These are phyloP conservation scores for Drosophila elegans DNA, from an alignment of 1,140 invertebrate genomes.

Conservation along the genomic window DNA sequence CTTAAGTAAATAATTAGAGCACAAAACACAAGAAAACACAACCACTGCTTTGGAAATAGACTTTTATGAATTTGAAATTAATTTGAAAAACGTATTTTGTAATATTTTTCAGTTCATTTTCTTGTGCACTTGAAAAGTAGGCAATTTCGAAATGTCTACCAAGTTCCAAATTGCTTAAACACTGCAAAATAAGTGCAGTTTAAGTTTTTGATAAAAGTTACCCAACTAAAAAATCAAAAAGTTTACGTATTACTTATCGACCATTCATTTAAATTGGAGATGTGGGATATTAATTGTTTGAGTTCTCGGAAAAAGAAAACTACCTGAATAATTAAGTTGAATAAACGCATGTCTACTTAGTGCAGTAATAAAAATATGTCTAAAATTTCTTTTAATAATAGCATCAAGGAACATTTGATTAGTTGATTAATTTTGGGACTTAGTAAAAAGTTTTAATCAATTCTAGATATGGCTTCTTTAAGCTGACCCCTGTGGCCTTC, in stretches of 20 bases:
- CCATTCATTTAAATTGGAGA: not conserved
- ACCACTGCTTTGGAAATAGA: not conserved
- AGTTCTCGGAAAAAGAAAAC: not conserved
- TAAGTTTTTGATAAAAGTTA: slow-evolving; percentile 50
- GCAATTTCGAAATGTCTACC: not conserved
- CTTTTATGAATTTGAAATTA: not conserved
- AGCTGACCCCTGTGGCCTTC: not conserved
- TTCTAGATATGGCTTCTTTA: no score
- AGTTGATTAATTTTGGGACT: not conserved
- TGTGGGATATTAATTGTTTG: not conserved
- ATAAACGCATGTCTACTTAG: no score
- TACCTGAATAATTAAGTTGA: not conserved
- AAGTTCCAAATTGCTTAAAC: slow-evolving; percentile 40
- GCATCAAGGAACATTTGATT: not conserved
- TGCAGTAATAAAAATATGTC: no score
- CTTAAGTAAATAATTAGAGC: not conserved
- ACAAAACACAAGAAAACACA: slow-evolving; percentile 20
- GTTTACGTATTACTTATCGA: not conserved
- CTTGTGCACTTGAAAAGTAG: not conserved
- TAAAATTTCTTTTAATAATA: no score
- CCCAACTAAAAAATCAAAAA: slow-evolving; percentile 26
- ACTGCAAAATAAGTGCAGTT: slow-evolving; percentile 57
- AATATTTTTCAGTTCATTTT: slow-evolving; percentile 8
- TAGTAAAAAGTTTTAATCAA: no score
- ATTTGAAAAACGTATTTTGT: not conserved